Percentiles rank a stretch among this genome's conserved stretches.
These are phyloP conservation scores for Trissolcus basalis DNA, from an alignment of 1,140 invertebrate genomes.

Conservation along the genomic window DNA sequence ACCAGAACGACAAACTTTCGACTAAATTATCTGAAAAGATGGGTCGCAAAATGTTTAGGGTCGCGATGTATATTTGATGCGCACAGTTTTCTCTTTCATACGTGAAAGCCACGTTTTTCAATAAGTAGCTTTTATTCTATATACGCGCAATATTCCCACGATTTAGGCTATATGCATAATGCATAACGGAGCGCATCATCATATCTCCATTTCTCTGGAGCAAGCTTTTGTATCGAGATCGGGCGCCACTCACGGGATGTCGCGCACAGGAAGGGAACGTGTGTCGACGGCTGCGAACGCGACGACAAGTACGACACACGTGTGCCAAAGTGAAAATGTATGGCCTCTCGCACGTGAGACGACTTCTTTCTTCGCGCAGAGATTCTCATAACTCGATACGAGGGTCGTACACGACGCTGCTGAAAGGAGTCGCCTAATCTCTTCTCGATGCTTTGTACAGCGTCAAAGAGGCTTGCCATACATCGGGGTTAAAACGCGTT, in stretches of 20 bases:
- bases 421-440: conserved; percentile 67
- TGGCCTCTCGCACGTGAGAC: conserved; percentile 70
- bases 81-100: conserved; percentile 20
- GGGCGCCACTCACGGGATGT: conserved; percentile 34
- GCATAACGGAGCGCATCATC: conserved; percentile 71
- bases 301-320: conserved; percentile 72
- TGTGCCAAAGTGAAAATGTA: conserved; percentile 78
- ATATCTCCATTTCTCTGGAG: conserved; percentile 69
- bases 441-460: conserved; percentile 67
- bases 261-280: conserved; percentile 39
- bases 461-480: conserved; percentile 41
- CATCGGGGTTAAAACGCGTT: conserved; percentile 52
- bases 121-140: conserved; percentile 65
- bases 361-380: conserved; percentile 64
- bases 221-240: conserved; percentile 64
- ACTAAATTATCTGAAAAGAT: neutral
- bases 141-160: conserved; percentile 58
- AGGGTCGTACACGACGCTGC: conserved; percentile 56
- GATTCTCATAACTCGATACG: conserved; percentile 72
- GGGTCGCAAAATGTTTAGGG: conserved; percentile 20
- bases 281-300: conserved; percentile 69
- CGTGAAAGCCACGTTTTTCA: conserved; percentile 56
- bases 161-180: conserved; percentile 69
- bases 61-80: conserved; percentile 39
- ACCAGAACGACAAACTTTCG: too few relatives aligned